phyloP scores from a whole-genome alignment of 2,888 invertebrate genomes.

The Drosophila demipolita region DNA sequence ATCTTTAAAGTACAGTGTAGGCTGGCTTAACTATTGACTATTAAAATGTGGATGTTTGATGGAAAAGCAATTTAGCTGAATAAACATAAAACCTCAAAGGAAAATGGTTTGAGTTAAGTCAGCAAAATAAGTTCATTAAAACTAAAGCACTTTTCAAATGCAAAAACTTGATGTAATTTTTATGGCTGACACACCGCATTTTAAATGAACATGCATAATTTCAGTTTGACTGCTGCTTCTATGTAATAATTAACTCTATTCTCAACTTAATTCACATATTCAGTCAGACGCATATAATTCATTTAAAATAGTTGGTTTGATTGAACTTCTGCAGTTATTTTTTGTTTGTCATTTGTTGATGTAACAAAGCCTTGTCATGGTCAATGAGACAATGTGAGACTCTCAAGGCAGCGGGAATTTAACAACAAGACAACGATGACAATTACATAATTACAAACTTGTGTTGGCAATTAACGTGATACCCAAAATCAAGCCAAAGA shows the following conservation, averaged over 20 bases:
- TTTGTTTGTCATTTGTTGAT: constrained; percentile 36
- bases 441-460: constrained; percentile 76
- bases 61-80: neutral
- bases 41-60: neutral
- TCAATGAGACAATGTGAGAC: constrained; percentile 40
- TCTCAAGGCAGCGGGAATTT: constrained; percentile 37
- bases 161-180: neutral
- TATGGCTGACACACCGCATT: neutral
- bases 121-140: neutral
- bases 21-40: neutral
- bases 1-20: neutral
- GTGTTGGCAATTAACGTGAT: constrained; percentile 71
- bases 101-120: neutral
- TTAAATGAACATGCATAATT: neutral
- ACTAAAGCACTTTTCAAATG: neutral
- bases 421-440: constrained; percentile 46
- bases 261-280: neutral
- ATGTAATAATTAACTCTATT: neutral
- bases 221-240: neutral
- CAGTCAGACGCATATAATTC: neutral
- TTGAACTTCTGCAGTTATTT: constrained; percentile 27
- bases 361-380: constrained; percentile 55
- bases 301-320: neutral
- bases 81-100: neutral
- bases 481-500: constrained; percentile 26